Conservation (phyloP, 53 echinoderm and acorn worm species). For the Echinarachnius parma region DNA sequence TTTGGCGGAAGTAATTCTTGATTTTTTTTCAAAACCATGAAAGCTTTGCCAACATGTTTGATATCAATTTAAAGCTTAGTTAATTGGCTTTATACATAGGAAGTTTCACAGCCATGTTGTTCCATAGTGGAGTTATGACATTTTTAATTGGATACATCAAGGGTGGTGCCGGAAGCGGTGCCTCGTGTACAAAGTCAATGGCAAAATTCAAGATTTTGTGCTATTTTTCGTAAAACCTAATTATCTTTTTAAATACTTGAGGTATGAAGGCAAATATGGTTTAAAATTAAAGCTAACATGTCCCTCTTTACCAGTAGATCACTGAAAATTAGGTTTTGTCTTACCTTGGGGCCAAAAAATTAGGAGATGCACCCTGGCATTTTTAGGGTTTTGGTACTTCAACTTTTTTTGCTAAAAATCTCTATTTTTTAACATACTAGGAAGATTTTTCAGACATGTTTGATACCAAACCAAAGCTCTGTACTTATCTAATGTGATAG, state of each 20-base stretch:
- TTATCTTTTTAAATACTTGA: neutral
- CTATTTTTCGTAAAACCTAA: neutral
- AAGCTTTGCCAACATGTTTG: too few relatives aligned
- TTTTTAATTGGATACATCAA: too few relatives aligned
- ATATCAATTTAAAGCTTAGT: too few relatives aligned
- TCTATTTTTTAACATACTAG: neutral
- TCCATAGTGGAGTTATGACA: too few relatives aligned
- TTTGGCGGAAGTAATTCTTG: too few relatives aligned
- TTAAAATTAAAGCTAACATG: neutral
- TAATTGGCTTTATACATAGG: too few relatives aligned
- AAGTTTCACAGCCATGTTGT: too few relatives aligned
- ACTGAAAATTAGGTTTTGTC: neutral
- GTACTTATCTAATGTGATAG: neutral
- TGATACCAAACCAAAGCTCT: neutral
- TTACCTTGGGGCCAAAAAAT: neutral
- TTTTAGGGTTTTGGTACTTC: neutral
- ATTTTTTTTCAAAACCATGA: too few relatives aligned
- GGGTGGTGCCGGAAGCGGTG: too few relatives aligned
- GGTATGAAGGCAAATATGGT: slow-evolving; percentile 4
- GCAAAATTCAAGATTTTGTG: too few relatives aligned
- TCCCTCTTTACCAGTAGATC: neutral
- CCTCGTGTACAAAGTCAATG: too few relatives aligned
- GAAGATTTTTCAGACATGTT: neutral
- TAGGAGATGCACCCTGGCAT: neutral
- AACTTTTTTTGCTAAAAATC: neutral